Base-by-base conservation (phyloP, 2,888 invertebrate species). In the Eupithecia tripunctaria region DNA sequence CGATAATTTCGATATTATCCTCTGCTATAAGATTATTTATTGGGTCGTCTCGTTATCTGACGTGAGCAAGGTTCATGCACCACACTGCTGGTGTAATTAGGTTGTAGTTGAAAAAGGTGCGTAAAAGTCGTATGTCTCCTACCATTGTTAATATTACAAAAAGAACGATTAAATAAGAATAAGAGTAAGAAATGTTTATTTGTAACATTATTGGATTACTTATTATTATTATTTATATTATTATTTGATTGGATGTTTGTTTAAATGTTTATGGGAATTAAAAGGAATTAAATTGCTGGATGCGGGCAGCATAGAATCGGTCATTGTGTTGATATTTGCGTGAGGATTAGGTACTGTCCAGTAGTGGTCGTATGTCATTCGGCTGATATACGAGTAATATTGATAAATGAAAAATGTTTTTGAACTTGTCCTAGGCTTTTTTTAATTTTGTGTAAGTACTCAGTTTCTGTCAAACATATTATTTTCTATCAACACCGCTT, bases 11-110 rank as follows among this genome's bases (percentile, higher is more conserved):
- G 41, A 71, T 56, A 60, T 62, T 56, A 29, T 59, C 68, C 18
- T 51, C 18, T 51, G 36, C 47, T 69, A 64, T 25, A 56, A 63
- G 69, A 70, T 68, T 70, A 56, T 70, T 70, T 66, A 66, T 69
- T 63, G 69, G 43, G 5, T 67, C 60, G 18, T 60, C 29, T 60
- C 60, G 60, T 60, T 60, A 60, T 60, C 60, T 18, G 60, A 60
- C 18, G 29, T 60, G 60, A 60, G 60, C 29, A 60, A 60, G 56
- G 56, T 56, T 29, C 29, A 7, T 25, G 60, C n/a, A n/a, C n/a
- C n/a, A n/a, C n/a, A n/a, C n/a, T n/a, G n/a, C n/a, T 18, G 47
- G 47, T 21, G 51, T 21, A 51, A 51, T n/a, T n/a, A 51, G 51
- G 8, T 47, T 47, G 47, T 47, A 47, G 1, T 47, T 47, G 3